Base-by-base conservation (phyloP, 1,140 invertebrate genomes). In the Cecropterus lyciades region DNA sequence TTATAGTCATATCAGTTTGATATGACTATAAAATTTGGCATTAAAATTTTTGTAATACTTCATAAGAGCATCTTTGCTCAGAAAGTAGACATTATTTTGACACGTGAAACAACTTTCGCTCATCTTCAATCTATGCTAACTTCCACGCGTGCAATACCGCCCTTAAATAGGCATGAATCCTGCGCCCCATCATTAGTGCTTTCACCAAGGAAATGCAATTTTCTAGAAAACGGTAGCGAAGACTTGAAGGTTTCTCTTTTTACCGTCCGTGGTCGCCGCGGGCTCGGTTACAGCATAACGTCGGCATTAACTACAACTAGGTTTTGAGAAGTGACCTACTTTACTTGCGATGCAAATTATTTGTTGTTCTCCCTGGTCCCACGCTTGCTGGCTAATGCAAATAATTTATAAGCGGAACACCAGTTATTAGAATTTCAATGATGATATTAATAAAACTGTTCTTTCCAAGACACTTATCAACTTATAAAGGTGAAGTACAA, bases 141-240 rank as follows among this genome's bases (percentile, higher is more conserved):
- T 6, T 4, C 17, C 30, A 33, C 17, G 30, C 40, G 43, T 59
- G 56, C 56, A 59, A 59, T 59, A 59, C 33, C 55, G 52, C 17
- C 64, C 55, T 67, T 69, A 68, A 71, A 78, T 75, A 73, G 62
- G 60, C 69, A 71, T 67, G 72, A 80, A 80, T 81, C 76, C 77
- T 87, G 75, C 75, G 81, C 75, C 86, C 81, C 79, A 69, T 84
- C 75, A 88, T 91, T 87, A 88, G 70, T 56, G 84, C 85, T 89
- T 91, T 91, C 87, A 84, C 87, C 69, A 66, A 82, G 84, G 89
- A 91, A 89, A 88, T 70, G 88, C 76, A 87, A 91, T 89, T 89
- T 89, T 88, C 83, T 91, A 88, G 84, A 87, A 89, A 89, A 91
- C 87, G 80, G 85, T 91, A 88, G 89, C 85, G 84, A 89, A 78